A percentile compares a stretch with the other conserved stretches of the same genome.
Evolutionary conservation across 2,888 invertebrate genomes (phyloP).

Genomic region (Bibio marci): DNA sequence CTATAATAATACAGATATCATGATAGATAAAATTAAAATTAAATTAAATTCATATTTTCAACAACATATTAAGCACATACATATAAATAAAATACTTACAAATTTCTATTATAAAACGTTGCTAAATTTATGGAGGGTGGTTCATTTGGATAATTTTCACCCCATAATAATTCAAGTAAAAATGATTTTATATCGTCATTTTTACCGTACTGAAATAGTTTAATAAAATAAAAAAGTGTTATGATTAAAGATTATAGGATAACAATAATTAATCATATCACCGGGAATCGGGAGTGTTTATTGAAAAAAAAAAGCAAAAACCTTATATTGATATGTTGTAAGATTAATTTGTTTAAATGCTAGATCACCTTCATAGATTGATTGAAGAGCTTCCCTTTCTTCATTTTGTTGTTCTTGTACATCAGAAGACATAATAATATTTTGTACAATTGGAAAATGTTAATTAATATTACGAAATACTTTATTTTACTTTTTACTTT

Average conservation of each 20-base stretch:
- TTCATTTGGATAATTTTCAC: conserved; percentile 67
- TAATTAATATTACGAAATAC: too few relatives aligned
- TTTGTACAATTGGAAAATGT: too few relatives aligned
- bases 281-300: background rate
- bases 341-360: conserved; percentile 64
- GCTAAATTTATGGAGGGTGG: conserved; percentile 70
- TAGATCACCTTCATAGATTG: conserved; percentile 88
- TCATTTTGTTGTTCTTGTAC: conserved; percentile 56
- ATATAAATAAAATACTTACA: conserved; percentile 44
- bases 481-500: too few relatives aligned
- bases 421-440: conserved; percentile 31
- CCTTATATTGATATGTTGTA: conserved; percentile 83
- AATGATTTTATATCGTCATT: conserved; percentile 65
- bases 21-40: conserved; percentile 1
- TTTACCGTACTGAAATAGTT: conserved; percentile 52
- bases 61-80: conserved; percentile 2
- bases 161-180: conserved; percentile 77
- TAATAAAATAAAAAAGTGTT: too few relatives aligned
- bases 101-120: conserved; percentile 80
- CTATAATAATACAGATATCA: too few relatives aligned
- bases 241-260: conserved; percentile 2
- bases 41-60: background rate
- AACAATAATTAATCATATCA: conserved; percentile 5
- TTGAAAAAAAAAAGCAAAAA: conserved; percentile 27
- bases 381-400: conserved; percentile 76